phyloP scores from a whole-genome alignment of 2,797 vertebrate genomes.

The Okamejei kenojei region DNA sequence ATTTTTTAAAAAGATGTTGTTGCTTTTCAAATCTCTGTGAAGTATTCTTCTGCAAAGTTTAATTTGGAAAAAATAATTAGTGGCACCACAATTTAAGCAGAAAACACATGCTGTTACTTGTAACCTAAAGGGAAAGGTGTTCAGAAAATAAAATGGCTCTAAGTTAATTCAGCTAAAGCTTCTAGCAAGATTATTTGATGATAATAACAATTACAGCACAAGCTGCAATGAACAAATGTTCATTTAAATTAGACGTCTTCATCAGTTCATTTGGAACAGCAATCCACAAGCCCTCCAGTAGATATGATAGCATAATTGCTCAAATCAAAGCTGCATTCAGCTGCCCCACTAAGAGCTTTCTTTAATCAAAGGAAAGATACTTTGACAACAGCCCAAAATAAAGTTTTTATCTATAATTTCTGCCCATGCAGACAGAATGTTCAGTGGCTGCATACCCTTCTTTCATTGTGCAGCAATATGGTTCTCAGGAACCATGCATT shows the following conservation, averaged over 20 bases:
- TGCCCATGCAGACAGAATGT: not conserved
- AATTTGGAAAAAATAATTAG: not conserved
- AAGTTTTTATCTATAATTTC: not conserved
- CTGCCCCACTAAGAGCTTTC: not conserved
- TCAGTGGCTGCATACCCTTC: not conserved
- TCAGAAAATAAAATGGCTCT: not conserved
- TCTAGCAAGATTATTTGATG: not conserved
- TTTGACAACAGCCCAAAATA: constrained; percentile 26
- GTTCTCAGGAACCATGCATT: not conserved
- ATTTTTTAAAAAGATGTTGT: constrained; percentile 78
- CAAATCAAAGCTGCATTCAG: constrained; percentile 21
- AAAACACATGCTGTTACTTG: not conserved
- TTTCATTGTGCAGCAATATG: not conserved
- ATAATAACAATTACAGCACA: not conserved
- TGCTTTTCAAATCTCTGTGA: constrained; percentile 78
- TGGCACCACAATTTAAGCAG: not conserved
- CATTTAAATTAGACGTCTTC: constrained; percentile 29
- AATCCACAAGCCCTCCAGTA: not conserved
- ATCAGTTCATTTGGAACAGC: constrained; percentile 19
- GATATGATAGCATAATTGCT: constrained; percentile 28
- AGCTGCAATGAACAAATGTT: constrained; percentile 30
- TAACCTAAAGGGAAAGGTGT: not conserved
- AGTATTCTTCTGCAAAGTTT: constrained; percentile 64
- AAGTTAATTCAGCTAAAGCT: not conserved
- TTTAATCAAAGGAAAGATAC: not conserved